Base-by-base conservation (phyloP, 2,888 invertebrate genomes). In the Dasypolia templi region DNA sequence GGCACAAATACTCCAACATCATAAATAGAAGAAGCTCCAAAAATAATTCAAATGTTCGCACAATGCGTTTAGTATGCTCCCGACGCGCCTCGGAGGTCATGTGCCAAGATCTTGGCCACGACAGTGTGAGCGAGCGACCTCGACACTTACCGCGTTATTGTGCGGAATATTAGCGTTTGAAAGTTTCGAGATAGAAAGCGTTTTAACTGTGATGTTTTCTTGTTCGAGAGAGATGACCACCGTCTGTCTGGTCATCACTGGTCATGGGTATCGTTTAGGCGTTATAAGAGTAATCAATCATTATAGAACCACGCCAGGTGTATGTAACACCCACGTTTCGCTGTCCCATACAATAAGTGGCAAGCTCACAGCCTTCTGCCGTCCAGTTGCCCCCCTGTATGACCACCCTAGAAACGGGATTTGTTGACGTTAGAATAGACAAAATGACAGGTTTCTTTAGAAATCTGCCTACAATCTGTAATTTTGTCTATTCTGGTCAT, bases 101-200 rank as follows among this genome's bases (percentile, higher is more conserved):
- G 89, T 78, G 79, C 83, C 87, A 89, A 87, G 88, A 88, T 88
- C 88, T 86, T 80, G 88, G 89, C 75, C 89, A 42, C 63, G 53
- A 72, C 63, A 46, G 46, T 17, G 56, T 42, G 80, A 42, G 39
- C 39, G 32, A 42, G 32, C 29, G 86, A 75, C 86, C 86, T 86
- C 87, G 85, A 14, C 63, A 42, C 66, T 72, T 51, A 17, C 58
- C 49, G 53, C 53, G 51, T 51, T 77, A 26, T 26, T 42, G 32
- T 39, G 51, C 35, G 29, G 4, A 75, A 35, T 72, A 35, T 35
- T 12, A 22, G 39, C 29, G 75, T 29, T 42, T 59, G 51, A 53
- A 75, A 80, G 59, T 75, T 59, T 44, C 14, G 7, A 39, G 22
- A 32, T 75, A 14, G 59, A 81, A 81, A 74, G 81, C 46, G 44